These are phyloP conservation scores for Scelioninae gen. 1 DNA, from an alignment of 2,888 invertebrate species.

Conservation along the genomic window DNA sequence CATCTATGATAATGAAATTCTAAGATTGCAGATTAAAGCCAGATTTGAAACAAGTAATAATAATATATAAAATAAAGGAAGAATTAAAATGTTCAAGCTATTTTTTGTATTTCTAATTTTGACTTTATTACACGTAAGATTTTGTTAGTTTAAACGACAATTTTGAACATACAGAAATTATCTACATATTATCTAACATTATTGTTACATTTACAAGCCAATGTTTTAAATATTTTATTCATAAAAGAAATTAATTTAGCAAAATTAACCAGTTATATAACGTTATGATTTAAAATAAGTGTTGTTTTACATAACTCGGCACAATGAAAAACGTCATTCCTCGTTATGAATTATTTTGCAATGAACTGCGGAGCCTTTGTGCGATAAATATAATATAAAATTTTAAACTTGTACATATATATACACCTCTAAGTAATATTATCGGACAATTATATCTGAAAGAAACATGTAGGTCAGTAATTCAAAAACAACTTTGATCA, in stretches of 20 bases:
- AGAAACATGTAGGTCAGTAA: conserved; percentile 63
- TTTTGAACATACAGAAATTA: not conserved
- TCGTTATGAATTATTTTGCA: not conserved
- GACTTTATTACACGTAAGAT: not conserved
- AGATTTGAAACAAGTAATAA: no score
- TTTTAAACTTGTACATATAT: conserved; percentile 1
- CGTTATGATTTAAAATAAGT: conserved; percentile 8
- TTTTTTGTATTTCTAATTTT: no score
- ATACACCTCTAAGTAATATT: not conserved
- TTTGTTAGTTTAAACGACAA: not conserved
- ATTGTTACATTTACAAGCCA: not conserved
- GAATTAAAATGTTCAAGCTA: no score
- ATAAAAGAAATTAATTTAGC: conserved; percentile 2
- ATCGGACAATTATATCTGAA: conserved; percentile 40
- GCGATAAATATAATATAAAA: conserved; percentile 23
- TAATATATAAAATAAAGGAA: no score
- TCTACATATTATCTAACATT: not conserved
- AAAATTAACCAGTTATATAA: conserved; percentile 1
- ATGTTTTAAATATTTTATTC: not conserved
- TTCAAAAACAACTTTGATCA: conserved; percentile 55
- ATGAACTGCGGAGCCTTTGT: not conserved
- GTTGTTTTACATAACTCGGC: not conserved
- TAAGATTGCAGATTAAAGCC: no score
- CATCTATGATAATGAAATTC: no score
- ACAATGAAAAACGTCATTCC: not conserved